Evolutionary conservation across 1,140 invertebrate genomes (phyloP).

Genomic region (Contarinia nasturtii): DNA sequence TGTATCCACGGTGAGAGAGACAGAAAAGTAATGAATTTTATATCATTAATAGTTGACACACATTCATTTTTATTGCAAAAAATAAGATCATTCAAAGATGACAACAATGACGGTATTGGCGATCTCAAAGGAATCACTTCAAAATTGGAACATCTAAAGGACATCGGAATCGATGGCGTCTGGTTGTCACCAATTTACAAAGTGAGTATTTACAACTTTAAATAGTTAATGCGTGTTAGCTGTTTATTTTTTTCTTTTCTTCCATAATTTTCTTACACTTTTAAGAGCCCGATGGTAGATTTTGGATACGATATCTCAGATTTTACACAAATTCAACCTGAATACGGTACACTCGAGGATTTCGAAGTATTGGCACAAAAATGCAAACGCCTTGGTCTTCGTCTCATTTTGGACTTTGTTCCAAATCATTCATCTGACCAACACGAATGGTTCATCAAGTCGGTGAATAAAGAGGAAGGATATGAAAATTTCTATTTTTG

Average conservation of each 20-base stretch:
- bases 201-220: too few relatives aligned
- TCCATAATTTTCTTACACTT: too few relatives aligned
- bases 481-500: slow-evolving; percentile 48
- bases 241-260: too few relatives aligned
- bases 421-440: slow-evolving; percentile 55
- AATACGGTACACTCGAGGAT: slow-evolving; percentile 51
- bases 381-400: slow-evolving; percentile 34
- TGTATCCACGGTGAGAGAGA: slow-evolving; percentile 29
- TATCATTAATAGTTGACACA: too few relatives aligned
- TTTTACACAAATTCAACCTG: slow-evolving; percentile 37
- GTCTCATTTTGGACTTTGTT: slow-evolving; percentile 66
- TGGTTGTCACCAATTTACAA: slow-evolving; percentile 40
- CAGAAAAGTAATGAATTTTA: too few relatives aligned
- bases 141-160: slow-evolving; percentile 40
- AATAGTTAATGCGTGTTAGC: too few relatives aligned
- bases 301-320: slow-evolving; percentile 51
- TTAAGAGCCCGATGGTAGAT: slow-evolving; percentile 35
- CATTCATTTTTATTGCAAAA: too few relatives aligned
- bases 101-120: slow-evolving; percentile 35
- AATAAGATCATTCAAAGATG: slow-evolving; percentile 38
- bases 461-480: slow-evolving; percentile 21
- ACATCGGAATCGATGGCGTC: slow-evolving; percentile 40
- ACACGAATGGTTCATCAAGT: slow-evolving; percentile 43
- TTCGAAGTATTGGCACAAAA: slow-evolving; percentile 40
- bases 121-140: slow-evolving; percentile 35